These are phyloP conservation scores for Poicephalus gulielmi DNA, from an alignment of 2,113 vertebrate species.

Conservation along the genomic window DNA sequence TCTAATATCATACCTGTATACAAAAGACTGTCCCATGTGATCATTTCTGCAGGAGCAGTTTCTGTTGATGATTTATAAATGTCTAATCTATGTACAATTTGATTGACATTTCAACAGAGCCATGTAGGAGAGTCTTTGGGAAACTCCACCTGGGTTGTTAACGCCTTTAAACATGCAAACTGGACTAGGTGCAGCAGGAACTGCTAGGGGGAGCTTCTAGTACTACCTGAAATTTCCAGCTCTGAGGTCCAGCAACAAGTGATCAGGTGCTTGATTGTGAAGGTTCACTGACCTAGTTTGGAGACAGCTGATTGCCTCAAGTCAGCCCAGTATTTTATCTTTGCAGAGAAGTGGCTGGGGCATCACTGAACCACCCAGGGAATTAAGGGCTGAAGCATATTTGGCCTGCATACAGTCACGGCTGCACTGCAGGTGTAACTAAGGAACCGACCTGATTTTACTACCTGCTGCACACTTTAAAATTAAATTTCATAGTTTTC, in stretches of 20 bases:
- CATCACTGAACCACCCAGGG: not conserved
- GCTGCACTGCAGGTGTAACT: not conserved
- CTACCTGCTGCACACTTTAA: not conserved
- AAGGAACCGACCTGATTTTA: not conserved
- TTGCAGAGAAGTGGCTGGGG: not conserved
- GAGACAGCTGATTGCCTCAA: not conserved
- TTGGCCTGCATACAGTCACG: not conserved
- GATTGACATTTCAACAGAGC: not conserved
- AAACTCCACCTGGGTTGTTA: not conserved
- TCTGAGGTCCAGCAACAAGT: not conserved
- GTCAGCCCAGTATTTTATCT: not conserved
- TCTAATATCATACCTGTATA: not conserved
- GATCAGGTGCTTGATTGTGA: not conserved
- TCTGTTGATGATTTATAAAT: not conserved
- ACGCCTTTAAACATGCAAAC: not conserved
- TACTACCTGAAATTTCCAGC: not conserved
- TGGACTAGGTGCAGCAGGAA: not conserved
- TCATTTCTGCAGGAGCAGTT: not conserved
- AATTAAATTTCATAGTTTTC: not conserved
- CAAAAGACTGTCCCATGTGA: not conserved
- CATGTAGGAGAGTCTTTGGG: not conserved
- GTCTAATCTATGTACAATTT: not conserved
- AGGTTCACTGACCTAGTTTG: not conserved
- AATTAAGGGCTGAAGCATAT: not conserved
- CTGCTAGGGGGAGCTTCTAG: not conserved